Base-by-base conservation (phyloP, 2,113 vertebrate genomes). In the Perca fluviatilis region DNA sequence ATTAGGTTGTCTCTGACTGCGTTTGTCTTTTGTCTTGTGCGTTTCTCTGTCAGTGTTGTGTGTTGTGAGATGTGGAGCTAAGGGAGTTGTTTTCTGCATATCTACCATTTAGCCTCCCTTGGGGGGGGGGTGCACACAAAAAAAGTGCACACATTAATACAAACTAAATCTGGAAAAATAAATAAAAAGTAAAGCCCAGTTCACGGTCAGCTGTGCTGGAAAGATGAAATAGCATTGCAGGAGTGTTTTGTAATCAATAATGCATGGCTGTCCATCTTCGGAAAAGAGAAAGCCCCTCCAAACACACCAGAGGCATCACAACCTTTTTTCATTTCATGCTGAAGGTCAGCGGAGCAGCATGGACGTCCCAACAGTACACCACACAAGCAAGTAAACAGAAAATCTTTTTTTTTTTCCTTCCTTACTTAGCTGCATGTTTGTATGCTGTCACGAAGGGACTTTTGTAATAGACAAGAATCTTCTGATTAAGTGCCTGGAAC, bases 211-310 rank as follows among this genome's bases (percentile, higher is more conserved):
- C 88, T 74, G 82, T 51, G 69, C 74, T 74, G 23, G 80, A 84
- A 78, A 90, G 90, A 91, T 91, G 84, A 94, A 93, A 94, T 90
- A 85, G 90, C 89, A 88, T 88, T 68, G 93, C 91, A 92, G 89
- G 87, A 94, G 92, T 91, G 93, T 93, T 94, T 93, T 93, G 77
- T 92, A 79, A 94, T 94, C 93, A 95, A 95, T 94, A 94, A 94
- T 95, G 93, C 87, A 95, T 93, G 83, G 64, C 86, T 90, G 92
- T 92, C 93, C 89, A 89, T 95, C 93, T 93, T 92, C 80, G 83
- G 80, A 82, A 89, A 88, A 93, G 88, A 92, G 80, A 92, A 90
- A 94, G 74, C 84, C 90, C 90, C 86, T 92, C 88, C 84, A 86
- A 91, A 91, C 90, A 89, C 89, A 92, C 92, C 86, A 82, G 93